These are phyloP conservation scores for Gadopsis bispinosus DNA, from an alignment of 2,797 vertebrate species.

Conservation along the genomic window DNA sequence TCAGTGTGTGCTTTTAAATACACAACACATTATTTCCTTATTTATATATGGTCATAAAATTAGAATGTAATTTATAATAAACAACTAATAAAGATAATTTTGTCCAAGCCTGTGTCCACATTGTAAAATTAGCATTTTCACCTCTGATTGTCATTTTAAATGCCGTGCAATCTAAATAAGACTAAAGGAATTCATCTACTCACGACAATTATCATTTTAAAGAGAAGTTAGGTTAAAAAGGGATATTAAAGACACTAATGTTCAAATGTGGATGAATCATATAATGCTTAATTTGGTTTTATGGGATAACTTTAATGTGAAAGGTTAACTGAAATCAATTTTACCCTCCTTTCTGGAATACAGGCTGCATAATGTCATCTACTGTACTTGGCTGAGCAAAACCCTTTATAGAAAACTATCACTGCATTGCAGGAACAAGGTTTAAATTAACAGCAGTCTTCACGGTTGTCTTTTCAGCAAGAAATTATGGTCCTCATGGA, in stretches of 20 bases:
- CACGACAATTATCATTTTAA: not conserved
- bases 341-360: constrained; percentile 41
- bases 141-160: not conserved
- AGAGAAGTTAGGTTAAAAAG: not conserved
- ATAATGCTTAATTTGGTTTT: constrained; percentile 13
- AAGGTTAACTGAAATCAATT: constrained; percentile 36
- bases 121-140: not conserved
- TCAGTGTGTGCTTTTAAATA: not conserved
- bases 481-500: constrained; percentile 25
- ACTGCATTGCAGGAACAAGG: constrained; percentile 26
- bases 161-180: not conserved
- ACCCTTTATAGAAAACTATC: constrained; percentile 30
- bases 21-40: not conserved
- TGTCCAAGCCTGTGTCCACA: not conserved
- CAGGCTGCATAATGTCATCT: constrained; percentile 32
- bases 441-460: not conserved
- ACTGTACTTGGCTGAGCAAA: constrained; percentile 39
- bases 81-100: not conserved
- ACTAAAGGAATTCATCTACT: not conserved
- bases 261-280: constrained; percentile 11
- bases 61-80: not conserved
- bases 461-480: constrained; percentile 35
- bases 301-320: constrained; percentile 1
- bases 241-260: not conserved
- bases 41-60: not conserved